Evolutionary conservation across 2,888 invertebrate genomes (phyloP), one percentile per base, ranked within the genome.

Genomic region (Brassicogethes aeneus): DNA sequence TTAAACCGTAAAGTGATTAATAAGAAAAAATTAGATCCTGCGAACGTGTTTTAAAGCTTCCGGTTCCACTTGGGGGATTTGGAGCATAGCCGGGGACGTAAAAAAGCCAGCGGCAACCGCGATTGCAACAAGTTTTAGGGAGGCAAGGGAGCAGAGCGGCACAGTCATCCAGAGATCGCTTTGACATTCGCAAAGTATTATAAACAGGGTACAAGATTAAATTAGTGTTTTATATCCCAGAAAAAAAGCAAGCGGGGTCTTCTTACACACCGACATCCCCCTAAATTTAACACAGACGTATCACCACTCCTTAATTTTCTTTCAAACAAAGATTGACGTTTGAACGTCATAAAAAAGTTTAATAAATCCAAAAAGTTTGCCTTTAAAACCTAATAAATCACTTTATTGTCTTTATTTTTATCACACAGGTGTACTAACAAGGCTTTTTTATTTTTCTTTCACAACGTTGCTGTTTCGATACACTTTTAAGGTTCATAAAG

Each of bases 151-250:
- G 23, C n/a, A 23, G 23, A 23, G 23, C 23, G 10, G 5, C 23
- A n/a, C n/a, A n/a, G 23, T 10, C 23, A 10, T 5, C 10, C 23
- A 10, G 23, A 52, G 55, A 52, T 45, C 47, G 48, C 55, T 62
- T 60, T 61, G 61, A 62, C 60, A 61, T 57, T 57, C 58, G 51
- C 56, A 50, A 48, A 54, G 54, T 56, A 57, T 56, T 59, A 60
- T 59, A 61, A 62, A 60, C 57, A 55, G 57, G 57, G 56, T 56
- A 52, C 50, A 53, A 57, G 62, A 65, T 65, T 64, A 63, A 64
- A 64, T 64, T 64, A 64, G 61, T 58, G 61, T 60, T 61, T 61
- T 60, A 59, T 61, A 58, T 54, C 57, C 52, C 49, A 54, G 43
- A 46, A 45, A 47, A 57, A 57, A 60, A 59, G 55, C 55, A 52